Conservation (phyloP, 2,113 vertebrate genomes). For the Mus pahari region DNA sequence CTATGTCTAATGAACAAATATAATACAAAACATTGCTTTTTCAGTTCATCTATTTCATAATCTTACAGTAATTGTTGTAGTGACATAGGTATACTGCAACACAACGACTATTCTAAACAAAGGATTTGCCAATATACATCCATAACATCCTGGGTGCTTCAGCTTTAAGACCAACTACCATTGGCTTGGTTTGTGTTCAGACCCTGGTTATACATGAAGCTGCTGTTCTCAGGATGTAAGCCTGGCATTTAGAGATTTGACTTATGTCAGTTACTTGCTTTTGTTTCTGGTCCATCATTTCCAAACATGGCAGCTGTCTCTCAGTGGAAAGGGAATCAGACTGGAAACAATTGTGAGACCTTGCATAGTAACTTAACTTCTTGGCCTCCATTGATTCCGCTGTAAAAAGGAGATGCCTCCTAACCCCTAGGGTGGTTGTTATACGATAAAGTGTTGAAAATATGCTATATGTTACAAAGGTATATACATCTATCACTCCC, state of each 20-base stretch:
- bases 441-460: conserved; percentile 13
- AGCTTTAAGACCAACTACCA: conserved; percentile 43
- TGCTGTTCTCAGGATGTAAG: conserved; percentile 48
- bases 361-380: conserved; percentile 63
- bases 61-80: not conserved
- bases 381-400: conserved; percentile 16
- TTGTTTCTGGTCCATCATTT: conserved; percentile 61
- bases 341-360: not conserved
- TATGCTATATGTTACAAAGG: conserved; percentile 38
- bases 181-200: not conserved
- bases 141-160: not conserved
- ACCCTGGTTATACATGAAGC: conserved; percentile 5
- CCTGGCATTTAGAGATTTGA: conserved; percentile 4
- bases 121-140: not conserved
- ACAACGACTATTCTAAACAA: not conserved
- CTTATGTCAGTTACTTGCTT: conserved; percentile 50
- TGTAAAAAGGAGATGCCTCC: conserved; percentile 54
- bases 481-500: not conserved
- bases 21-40: conserved; percentile 37
- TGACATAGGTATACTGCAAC: conserved; percentile 27
- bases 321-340: conserved; percentile 5
- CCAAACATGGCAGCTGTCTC: conserved; percentile 52
- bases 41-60: conserved; percentile 43
- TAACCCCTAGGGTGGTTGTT: conserved; percentile 32
- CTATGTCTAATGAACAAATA: conserved; percentile 22